phyloP scores from a whole-genome alignment of 2,113 vertebrate species.

The Excalfactoria chinensis region DNA sequence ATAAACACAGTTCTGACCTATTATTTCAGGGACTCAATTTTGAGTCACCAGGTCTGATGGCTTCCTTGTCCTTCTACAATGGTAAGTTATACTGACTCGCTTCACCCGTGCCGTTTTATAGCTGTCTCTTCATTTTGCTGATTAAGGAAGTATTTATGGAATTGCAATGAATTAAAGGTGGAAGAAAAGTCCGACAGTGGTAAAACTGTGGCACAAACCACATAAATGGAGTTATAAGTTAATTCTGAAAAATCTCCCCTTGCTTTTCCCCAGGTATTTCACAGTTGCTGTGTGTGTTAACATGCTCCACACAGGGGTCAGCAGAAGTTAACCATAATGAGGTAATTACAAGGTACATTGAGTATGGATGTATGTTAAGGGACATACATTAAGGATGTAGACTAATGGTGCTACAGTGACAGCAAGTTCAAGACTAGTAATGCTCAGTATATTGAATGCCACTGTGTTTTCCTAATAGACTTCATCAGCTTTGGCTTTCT shows the following conservation, averaged over 20 bases:
- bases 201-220: neutral
- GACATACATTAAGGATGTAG: constrained; percentile 49
- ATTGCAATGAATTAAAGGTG: neutral
- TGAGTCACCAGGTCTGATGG: neutral
- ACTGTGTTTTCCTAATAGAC: neutral
- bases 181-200: neutral
- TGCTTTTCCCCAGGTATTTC: constrained; percentile 43
- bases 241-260: constrained; percentile 33
- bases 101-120: neutral
- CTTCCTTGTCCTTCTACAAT: neutral
- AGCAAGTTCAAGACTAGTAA: constrained; percentile 26
- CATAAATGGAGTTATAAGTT: neutral
- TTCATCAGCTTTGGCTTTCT: neutral
- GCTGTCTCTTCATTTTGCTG: neutral
- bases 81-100: neutral
- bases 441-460: neutral
- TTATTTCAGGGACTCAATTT: neutral
- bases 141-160: constrained; percentile 9
- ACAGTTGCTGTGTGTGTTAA: constrained; percentile 42
- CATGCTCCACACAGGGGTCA: constrained; percentile 53
- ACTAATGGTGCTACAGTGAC: constrained; percentile 28
- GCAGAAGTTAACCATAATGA: constrained; percentile 67
- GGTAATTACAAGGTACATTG: constrained; percentile 74
- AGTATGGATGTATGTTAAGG: constrained; percentile 67
- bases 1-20: neutral